A percentile compares a stretch with the other conserved stretches of the same genome.
Conservation (phyloP, 1,140 invertebrate genomes). For the Diorhabda sublineata region DNA sequence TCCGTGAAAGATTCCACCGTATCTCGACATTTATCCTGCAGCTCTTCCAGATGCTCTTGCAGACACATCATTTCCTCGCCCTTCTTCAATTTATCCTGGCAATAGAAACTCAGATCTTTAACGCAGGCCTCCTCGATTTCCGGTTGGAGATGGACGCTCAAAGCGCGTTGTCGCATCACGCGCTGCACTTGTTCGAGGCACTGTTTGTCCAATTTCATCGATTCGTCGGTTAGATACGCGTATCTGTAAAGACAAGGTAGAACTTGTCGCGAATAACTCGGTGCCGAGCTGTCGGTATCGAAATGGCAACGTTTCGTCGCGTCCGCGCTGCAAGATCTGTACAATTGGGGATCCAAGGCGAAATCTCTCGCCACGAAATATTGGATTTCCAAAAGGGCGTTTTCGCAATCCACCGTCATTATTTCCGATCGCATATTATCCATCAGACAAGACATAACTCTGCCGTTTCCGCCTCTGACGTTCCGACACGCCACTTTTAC, state of each 20-base stretch:
- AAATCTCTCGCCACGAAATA: constrained; percentile 96
- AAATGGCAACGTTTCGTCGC: constrained; percentile 77
- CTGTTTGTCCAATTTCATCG: constrained; percentile 15
- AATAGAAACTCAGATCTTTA: constrained; percentile 76
- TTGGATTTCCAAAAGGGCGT: constrained; percentile 90
- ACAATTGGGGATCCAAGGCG: constrained; percentile 86
- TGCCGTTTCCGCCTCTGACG: constrained; percentile 63
- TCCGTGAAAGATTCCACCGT: constrained; percentile 76
- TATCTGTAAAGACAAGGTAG: constrained; percentile 84
- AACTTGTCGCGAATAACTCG: constrained; percentile 62
- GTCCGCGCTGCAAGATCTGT: constrained; percentile 79
- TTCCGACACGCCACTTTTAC: constrained; percentile 70
- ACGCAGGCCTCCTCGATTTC: constrained; percentile 90
- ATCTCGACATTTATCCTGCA: constrained; percentile 44
- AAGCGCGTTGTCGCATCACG: constrained; percentile 87
- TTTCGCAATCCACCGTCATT: constrained; percentile 88
- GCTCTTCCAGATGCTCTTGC: constrained; percentile 80
- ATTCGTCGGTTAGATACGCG: constrained; percentile 19
- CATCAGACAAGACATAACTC: constrained; percentile 91
- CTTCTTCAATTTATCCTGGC: constrained; percentile 77
- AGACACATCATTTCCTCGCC: constrained; percentile 90
- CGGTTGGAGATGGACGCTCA: constrained; percentile 88
- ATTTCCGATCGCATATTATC: constrained; percentile 75
- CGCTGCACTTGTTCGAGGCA: constrained; percentile 79
- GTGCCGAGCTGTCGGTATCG: constrained; percentile 70